These are phyloP conservation scores for Thymelicus sylvestris DNA, from an alignment of 2,888 invertebrate species.

Conservation along the genomic window DNA sequence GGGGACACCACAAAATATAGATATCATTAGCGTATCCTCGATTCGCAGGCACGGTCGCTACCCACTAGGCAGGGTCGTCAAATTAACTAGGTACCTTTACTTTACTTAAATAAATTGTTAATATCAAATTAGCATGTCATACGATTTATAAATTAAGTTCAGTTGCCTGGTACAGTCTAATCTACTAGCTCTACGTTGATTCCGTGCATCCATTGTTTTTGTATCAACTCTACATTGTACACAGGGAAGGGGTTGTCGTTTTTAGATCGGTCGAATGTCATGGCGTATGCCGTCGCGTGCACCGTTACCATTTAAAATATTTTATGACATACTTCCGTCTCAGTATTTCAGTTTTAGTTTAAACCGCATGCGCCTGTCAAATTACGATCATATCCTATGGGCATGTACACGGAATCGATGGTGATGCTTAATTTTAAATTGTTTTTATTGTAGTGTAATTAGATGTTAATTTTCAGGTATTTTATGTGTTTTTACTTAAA, in stretches of 20 bases:
- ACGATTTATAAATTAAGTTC: too few species aligned
- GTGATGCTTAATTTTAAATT: too few species aligned
- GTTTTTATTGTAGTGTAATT: too few species aligned
- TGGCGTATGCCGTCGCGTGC: conserved; percentile 61
- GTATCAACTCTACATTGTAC: conserved; percentile 32
- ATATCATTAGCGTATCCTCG: too few species aligned
- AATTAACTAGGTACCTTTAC: too few species aligned
- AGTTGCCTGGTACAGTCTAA: too few species aligned
- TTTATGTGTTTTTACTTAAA: too few species aligned
- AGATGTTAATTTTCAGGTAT: too few species aligned
- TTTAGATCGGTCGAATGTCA: conserved; percentile 30
- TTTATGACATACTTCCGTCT: conserved; percentile 79
- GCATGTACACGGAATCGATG: conserved; percentile 35
- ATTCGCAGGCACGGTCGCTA: too few species aligned
- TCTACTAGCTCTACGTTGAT: not conserved
- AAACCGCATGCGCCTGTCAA: conserved; percentile 72
- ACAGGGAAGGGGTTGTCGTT: conserved; percentile 34
- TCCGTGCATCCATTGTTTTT: conserved; percentile 25
- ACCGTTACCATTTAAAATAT: conserved; percentile 69
- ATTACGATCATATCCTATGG: conserved; percentile 44
- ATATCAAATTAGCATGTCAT: not conserved
- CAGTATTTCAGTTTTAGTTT: conserved; percentile 80
- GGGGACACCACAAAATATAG: too few species aligned
- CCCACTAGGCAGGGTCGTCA: too few species aligned
- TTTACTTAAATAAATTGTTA: too few species aligned